These are phyloP conservation scores for Agriopis aurantiaria DNA, from an alignment of 2,888 invertebrate genomes.

Conservation along the genomic window DNA sequence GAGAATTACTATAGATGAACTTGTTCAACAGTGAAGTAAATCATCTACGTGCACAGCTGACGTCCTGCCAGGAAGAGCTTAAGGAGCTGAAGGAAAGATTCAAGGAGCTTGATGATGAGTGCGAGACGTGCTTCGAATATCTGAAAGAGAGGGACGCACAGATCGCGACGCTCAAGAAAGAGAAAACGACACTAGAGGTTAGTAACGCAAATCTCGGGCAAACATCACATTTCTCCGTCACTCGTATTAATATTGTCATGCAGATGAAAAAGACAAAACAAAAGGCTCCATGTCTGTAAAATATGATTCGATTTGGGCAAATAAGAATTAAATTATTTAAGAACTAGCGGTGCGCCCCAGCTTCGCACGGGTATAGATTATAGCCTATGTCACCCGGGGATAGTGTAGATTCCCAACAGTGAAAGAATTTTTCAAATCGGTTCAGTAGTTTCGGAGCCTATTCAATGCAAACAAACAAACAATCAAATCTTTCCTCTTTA, in stretches of 20 bases:
- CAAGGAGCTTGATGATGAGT: constrained; percentile 79
- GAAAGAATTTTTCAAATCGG: too few species aligned
- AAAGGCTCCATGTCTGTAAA: too few species aligned
- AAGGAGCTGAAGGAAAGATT: constrained; percentile 72
- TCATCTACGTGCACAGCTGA: constrained; percentile 66
- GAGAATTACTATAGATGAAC: neutral
- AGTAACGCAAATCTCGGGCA: neutral
- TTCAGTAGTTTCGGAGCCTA: too few species aligned
- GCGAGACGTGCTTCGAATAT: constrained; percentile 77
- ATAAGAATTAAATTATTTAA: too few species aligned
- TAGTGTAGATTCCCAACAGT: too few species aligned
- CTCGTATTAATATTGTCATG: neutral
- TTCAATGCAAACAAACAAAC: too few species aligned
- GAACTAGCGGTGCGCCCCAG: too few species aligned
- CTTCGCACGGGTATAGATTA: too few species aligned
- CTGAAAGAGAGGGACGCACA: constrained; percentile 72
- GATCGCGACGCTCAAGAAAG: constrained; percentile 63
- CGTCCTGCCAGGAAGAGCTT: constrained; percentile 69
- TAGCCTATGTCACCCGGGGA: too few species aligned
- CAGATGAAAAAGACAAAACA: neutral
- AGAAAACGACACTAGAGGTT: constrained; percentile 71
- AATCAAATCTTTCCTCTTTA: too few species aligned
- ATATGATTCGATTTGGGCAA: too few species aligned
- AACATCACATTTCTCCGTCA: neutral
- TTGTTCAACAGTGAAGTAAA: constrained; percentile 61